These are phyloP conservation scores for Drosophila subpulchrella DNA, from an alignment of 1,140 invertebrate genomes.

Conservation along the genomic window DNA sequence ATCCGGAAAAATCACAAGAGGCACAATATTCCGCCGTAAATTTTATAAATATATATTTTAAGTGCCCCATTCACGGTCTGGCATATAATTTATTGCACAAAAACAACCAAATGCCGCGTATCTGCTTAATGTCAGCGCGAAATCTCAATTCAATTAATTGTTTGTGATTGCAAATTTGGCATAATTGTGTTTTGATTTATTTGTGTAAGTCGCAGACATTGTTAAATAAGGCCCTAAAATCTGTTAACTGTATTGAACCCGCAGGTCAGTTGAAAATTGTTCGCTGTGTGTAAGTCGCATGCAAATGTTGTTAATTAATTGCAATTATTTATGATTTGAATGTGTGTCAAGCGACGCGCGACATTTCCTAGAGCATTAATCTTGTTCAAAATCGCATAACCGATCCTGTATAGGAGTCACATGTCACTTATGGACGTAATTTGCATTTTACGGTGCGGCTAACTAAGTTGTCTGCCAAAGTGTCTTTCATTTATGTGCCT, in stretches of 20 bases:
- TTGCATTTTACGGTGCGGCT: constrained; percentile 34
- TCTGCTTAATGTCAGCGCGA: constrained; percentile 68
- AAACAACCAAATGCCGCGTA: constrained; percentile 48
- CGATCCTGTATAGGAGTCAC: constrained; percentile 40
- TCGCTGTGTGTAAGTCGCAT: constrained; percentile 55
- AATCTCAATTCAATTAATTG: constrained; percentile 66
- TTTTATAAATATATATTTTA: constrained; percentile 54
- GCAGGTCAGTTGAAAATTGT: constrained; percentile 35
- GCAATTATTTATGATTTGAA: constrained; percentile 73
- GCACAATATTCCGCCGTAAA: constrained; percentile 33
- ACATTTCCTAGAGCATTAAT: constrained; percentile 74
- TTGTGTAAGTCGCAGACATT: constrained; percentile 23
- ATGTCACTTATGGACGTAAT: constrained; percentile 34
- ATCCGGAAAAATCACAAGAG: constrained; percentile 15
- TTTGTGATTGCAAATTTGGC: constrained; percentile 76
- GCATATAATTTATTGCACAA: constrained; percentile 51
- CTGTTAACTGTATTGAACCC: constrained; percentile 4
- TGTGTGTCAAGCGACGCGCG: constrained; percentile 54
- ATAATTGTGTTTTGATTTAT: constrained; percentile 75
- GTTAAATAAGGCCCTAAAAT: constrained; percentile 13
- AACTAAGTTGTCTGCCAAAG: constrained; percentile 7
- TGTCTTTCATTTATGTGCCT: constrained; percentile 10
- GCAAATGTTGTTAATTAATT: constrained; percentile 68
- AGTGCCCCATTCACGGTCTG: constrained; percentile 32
- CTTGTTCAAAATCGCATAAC: constrained; percentile 57